These are phyloP conservation scores for Hypotaenidia okinawae DNA, from an alignment of 2,797 vertebrate species.

Conservation along the genomic window DNA sequence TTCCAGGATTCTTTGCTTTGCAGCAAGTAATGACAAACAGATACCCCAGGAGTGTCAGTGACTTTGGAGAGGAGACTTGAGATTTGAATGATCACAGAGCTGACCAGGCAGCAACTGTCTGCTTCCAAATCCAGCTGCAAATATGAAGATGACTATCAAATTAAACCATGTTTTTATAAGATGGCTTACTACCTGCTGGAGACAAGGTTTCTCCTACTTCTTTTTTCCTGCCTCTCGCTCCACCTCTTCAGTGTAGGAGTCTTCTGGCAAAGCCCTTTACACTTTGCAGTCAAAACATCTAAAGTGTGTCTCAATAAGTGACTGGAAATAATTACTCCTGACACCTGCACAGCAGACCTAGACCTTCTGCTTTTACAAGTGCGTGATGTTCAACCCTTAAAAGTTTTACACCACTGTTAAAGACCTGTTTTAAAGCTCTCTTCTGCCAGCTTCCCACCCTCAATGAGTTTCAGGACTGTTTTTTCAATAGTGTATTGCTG, in stretches of 20 bases:
- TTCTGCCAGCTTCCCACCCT: constrained; percentile 50
- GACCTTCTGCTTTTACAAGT: constrained; percentile 63
- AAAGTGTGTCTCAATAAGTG: constrained; percentile 57
- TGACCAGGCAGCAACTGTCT: background rate
- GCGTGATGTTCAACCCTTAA: constrained; percentile 46
- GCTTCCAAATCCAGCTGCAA: background rate
- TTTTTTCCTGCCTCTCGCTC: constrained; percentile 13
- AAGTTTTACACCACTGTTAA: constrained; percentile 50
- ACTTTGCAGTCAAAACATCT: constrained; percentile 49
- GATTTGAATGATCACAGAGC: background rate
- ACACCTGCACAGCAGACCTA: constrained; percentile 64
- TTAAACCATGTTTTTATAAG: constrained; percentile 5
- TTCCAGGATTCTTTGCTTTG: background rate
- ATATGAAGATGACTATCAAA: constrained; percentile 11
- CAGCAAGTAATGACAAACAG: background rate
- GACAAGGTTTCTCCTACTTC: background rate
- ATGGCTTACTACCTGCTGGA: background rate
- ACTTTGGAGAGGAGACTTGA: background rate
- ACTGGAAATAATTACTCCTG: constrained; percentile 64
- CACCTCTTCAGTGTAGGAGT: background rate
- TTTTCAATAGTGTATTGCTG: constrained; percentile 3
- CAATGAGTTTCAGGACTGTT: constrained; percentile 29
- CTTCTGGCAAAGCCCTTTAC: constrained; percentile 44
- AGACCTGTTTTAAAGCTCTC: constrained; percentile 61
- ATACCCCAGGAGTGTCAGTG: background rate